phyloP scores from a whole-genome alignment of 2,888 invertebrate genomes.

The Catocala sponsa region DNA sequence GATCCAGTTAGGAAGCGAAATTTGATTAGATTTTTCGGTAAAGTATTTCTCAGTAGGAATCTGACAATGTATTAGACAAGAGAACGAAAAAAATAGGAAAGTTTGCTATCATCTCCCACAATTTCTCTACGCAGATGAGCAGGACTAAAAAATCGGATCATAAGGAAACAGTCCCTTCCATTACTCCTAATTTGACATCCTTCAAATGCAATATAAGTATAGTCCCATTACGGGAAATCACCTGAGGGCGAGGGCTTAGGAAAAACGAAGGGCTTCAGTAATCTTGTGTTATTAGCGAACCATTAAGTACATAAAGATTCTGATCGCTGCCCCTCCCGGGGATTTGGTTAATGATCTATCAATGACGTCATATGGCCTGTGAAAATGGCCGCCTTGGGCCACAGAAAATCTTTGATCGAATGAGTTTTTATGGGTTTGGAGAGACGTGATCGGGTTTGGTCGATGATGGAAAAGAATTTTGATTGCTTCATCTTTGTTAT shows the following conservation, averaged over 20 bases:
- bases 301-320: constrained; percentile 50
- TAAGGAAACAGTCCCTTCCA: constrained; percentile 15
- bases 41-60: too few species aligned
- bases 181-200: constrained; percentile 36
- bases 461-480: constrained; percentile 5
- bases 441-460: constrained; percentile 2
- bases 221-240: constrained; percentile 38
- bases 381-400: constrained; percentile 24
- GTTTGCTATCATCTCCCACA: not conserved
- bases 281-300: constrained; percentile 47
- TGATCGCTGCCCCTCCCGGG: constrained; percentile 43
- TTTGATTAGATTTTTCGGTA: too few species aligned
- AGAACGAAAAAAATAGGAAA: too few species aligned
- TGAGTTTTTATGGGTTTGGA: constrained; percentile 4
- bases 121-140: constrained; percentile 3
- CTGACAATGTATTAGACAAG: too few species aligned
- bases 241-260: constrained; percentile 40
- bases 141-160: not conserved
- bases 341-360: constrained; percentile 53
- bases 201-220: constrained; percentile 40
- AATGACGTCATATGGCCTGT: constrained; percentile 39
- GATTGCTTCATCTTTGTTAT: too few species aligned
- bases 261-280: constrained; percentile 39
- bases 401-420: constrained; percentile 9
- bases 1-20: too few species aligned